phyloP scores from a whole-genome alignment of 2,113 vertebrate species.

The Dunckerocampus dactyliophorus region DNA sequence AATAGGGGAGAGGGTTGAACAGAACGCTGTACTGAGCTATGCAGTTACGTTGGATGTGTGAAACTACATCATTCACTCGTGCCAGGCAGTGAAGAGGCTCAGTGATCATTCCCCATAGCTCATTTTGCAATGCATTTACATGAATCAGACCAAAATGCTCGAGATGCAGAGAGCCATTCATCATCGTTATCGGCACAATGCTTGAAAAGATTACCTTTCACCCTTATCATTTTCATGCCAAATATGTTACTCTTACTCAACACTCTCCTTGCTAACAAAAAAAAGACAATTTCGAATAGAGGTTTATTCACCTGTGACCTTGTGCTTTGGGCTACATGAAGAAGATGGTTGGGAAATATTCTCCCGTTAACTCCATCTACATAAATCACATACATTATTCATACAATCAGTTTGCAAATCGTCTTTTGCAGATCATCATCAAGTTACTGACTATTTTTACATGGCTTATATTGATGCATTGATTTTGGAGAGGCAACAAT shows the following conservation, averaged over 20 bases:
- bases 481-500: constrained; percentile 53
- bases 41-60: constrained; percentile 7
- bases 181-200: constrained; percentile 40
- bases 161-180: constrained; percentile 35
- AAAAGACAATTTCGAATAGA: constrained; percentile 9
- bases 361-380: constrained; percentile 34
- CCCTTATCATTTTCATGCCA: constrained; percentile 18
- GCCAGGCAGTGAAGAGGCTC: constrained; percentile 16
- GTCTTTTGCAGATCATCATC: constrained; percentile 57
- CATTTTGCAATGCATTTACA: constrained; percentile 43
- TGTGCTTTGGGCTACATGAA: constrained; percentile 16
- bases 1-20: not conserved
- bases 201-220: constrained; percentile 17
- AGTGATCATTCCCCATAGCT: constrained; percentile 40
- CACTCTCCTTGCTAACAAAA: constrained; percentile 13
- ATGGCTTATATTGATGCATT: constrained; percentile 41
- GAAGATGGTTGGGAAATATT: constrained; percentile 1
- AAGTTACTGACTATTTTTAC: constrained; percentile 50
- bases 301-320: constrained; percentile 29
- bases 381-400: constrained; percentile 61
- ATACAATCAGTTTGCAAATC: constrained; percentile 66
- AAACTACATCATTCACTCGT: constrained; percentile 21
- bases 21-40: constrained; percentile 10
- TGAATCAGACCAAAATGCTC: constrained; percentile 30
- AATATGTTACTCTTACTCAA: constrained; percentile 1